phyloP scores from a whole-genome alignment of 1,140 invertebrate species.

The Drosophila bipectinata region DNA sequence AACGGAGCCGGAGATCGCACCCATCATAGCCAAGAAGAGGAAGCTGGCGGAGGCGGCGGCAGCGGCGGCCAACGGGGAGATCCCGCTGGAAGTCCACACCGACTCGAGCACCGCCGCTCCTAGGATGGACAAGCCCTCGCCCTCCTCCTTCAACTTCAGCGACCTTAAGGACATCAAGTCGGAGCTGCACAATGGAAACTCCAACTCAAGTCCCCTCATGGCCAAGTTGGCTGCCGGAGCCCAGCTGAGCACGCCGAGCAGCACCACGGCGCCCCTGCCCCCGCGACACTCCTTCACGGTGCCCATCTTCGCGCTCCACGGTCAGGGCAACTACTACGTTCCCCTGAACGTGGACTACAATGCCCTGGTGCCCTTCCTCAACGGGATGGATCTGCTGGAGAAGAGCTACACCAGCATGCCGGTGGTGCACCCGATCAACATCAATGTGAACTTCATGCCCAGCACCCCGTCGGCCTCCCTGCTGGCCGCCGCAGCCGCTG shows the following conservation, averaged over 20 bases:
- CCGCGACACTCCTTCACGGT: constrained; percentile 84
- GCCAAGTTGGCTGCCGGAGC: constrained; percentile 49
- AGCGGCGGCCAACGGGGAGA: constrained; percentile 61
- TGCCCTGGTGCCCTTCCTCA: constrained; percentile 89
- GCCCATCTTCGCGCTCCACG: constrained; percentile 92
- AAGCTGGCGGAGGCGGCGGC: constrained; percentile 73
- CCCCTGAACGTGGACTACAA: constrained; percentile 94
- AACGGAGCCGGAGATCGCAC: constrained; percentile 77
- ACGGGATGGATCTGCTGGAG: constrained; percentile 86
- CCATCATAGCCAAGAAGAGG: constrained; percentile 79
- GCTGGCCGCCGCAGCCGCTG: constrained; percentile 71
- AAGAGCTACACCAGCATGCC: constrained; percentile 85
- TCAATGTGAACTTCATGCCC: constrained; percentile 92
- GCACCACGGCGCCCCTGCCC: constrained; percentile 75
- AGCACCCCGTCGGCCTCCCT: constrained; percentile 56
- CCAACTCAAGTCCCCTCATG: constrained; percentile 62
- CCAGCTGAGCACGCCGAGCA: constrained; percentile 64
- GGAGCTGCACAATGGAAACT: constrained; percentile 65
- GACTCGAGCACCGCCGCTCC: constrained; percentile 28
- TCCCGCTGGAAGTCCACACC: constrained; percentile 48
- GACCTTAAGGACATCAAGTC: constrained; percentile 79
- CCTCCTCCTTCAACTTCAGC: constrained; percentile 67
- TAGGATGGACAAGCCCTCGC: constrained; percentile 58
- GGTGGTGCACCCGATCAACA: constrained; percentile 94
- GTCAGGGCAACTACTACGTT: constrained; percentile 95